Evolutionary conservation across 2,113 vertebrate genomes (phyloP).

Genomic region (Sigmodon hispidus): DNA sequence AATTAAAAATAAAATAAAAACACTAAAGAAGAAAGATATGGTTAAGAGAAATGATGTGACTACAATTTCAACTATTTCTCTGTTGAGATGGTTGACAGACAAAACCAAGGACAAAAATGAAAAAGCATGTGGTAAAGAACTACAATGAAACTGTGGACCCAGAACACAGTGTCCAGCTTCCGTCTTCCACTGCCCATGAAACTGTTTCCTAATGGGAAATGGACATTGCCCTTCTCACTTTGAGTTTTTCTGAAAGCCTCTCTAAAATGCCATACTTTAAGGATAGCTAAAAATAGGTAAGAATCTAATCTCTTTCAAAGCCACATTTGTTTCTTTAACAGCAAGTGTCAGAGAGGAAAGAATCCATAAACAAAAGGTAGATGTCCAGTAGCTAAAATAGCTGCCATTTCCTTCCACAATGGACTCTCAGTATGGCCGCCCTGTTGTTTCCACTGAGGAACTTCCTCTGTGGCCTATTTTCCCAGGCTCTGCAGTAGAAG

Average conservation of each 20-base stretch:
- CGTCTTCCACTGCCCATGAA: background rate
- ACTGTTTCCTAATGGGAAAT: constrained; percentile 48
- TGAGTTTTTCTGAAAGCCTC: constrained; percentile 76
- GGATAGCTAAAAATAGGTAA: constrained; percentile 80
- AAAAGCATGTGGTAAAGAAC: fast-evolving
- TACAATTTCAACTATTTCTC: background rate
- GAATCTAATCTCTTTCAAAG: constrained; percentile 81
- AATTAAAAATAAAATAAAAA: background rate
- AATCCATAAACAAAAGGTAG: constrained; percentile 81
- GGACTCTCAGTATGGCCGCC: background rate
- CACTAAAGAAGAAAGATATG: background rate
- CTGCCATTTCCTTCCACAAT: constrained; percentile 81
- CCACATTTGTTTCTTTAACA: constrained; percentile 78
- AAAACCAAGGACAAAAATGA: background rate
- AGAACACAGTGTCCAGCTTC: constrained; percentile 6
- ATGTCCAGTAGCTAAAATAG: constrained; percentile 82
- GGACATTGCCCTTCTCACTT: constrained; percentile 76
- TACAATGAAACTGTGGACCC: background rate
- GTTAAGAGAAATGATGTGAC: background rate
- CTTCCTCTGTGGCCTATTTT: constrained; percentile 77
- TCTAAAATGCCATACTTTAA: constrained; percentile 71
- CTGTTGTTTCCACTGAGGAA: constrained; percentile 81
- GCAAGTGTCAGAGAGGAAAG: constrained; percentile 84
- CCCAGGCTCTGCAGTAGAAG: constrained; percentile 81
- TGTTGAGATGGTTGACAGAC: background rate